These are phyloP conservation scores for Chlorodrepanis virens DNA, from an alignment of 2,113 vertebrate species.

Conservation along the genomic window DNA sequence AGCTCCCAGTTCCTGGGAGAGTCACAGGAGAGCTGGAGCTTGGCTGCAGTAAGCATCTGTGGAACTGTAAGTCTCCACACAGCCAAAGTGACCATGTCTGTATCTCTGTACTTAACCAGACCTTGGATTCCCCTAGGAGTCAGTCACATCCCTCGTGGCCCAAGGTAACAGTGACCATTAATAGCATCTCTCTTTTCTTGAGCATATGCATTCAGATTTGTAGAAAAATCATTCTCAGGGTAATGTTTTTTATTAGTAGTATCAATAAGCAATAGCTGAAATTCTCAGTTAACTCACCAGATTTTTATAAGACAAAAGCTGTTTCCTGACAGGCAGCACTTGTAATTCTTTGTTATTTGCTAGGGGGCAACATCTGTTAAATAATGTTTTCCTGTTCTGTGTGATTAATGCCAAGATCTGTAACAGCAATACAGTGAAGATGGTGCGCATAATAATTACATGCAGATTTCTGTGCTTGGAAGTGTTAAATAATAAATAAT, in stretches of 20 bases:
- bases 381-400: background rate
- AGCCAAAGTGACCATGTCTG: rapidly evolving
- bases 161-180: background rate
- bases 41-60: background rate
- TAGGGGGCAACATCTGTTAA: conserved; percentile 69
- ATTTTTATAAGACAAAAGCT: background rate
- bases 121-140: background rate
- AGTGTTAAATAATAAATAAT: background rate
- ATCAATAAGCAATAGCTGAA: background rate
- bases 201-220: background rate
- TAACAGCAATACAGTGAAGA: background rate
- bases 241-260: background rate
- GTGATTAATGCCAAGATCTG: background rate
- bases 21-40: background rate
- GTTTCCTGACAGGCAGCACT: background rate
- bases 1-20: background rate
- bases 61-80: background rate
- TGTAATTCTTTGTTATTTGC: conserved; percentile 45
- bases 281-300: background rate
- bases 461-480: background rate
- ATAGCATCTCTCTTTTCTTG: background rate
- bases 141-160: background rate
- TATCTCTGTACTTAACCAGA: background rate
- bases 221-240: background rate
- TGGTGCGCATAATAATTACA: background rate